A percentile compares a stretch with the other conserved stretches of the same genome.
phyloP scores from a whole-genome alignment of 1,140 invertebrate genomes.

The Pantala flavescens region DNA sequence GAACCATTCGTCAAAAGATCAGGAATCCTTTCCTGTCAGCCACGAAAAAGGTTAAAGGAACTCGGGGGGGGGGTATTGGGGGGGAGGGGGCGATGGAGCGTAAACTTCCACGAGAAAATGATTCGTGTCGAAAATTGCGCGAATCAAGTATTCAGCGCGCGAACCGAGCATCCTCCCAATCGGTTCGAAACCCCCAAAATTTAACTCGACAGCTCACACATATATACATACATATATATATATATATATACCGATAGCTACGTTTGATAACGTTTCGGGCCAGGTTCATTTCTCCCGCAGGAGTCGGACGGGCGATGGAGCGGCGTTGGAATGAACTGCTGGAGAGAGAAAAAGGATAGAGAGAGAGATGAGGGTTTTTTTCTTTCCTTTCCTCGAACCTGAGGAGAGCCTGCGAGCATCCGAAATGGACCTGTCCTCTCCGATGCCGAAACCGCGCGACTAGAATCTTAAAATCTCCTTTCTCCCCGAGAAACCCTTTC shows the following conservation, averaged over 20 bases:
- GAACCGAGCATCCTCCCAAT: not conserved
- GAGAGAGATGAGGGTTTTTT: not conserved
- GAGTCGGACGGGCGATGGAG: not conserved
- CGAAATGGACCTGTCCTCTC: constrained; percentile 3
- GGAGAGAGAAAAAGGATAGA: not conserved
- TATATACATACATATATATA: not conserved
- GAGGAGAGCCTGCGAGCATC: not conserved
- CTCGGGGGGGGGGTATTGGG: too few species aligned
- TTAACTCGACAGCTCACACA: not conserved
- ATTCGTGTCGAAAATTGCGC: too few species aligned
- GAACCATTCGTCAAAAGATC: too few species aligned
- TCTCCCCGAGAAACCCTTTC: not conserved
- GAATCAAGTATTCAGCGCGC: not conserved
- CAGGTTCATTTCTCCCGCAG: not conserved
- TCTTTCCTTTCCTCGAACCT: not conserved
- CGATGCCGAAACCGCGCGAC: not conserved
- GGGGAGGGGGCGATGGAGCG: too few species aligned
- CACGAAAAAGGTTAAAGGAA: too few species aligned
- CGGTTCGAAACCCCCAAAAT: not conserved
- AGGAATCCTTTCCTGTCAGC: too few species aligned
- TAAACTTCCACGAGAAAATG: too few species aligned
- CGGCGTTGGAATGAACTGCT: not conserved
- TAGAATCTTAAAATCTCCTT: not conserved
- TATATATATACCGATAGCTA: not conserved
- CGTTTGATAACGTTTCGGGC: not conserved